These are phyloP conservation scores for Copidosoma aretas DNA, from an alignment of 2,888 invertebrate genomes.

Conservation along the genomic window DNA sequence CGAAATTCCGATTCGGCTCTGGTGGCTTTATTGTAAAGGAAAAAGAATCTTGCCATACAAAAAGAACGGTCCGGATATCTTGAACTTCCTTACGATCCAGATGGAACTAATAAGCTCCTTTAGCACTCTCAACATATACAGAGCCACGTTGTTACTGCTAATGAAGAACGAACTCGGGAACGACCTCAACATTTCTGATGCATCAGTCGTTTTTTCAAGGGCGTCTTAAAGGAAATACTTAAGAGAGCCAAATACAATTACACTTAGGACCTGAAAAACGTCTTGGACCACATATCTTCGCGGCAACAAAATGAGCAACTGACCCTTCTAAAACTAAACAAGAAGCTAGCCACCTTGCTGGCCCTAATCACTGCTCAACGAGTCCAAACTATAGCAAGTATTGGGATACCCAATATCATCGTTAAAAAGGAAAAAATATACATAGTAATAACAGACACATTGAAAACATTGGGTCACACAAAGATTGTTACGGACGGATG, in stretches of 20 bases:
- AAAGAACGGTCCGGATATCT: neutral
- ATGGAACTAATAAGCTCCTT: neutral
- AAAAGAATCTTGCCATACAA: neutral
- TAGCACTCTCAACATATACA: constrained; percentile 30
- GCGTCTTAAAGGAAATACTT: constrained; percentile 23
- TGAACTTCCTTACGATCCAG: neutral
- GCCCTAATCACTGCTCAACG: constrained; percentile 18
- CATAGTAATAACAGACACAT: neutral
- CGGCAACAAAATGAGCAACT: neutral
- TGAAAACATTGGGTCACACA: constrained; percentile 8
- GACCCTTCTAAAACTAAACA: neutral
- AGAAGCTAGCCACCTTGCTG: constrained; percentile 11
- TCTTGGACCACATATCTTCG: neutral
- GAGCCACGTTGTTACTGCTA: constrained; percentile 35
- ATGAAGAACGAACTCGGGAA: constrained; percentile 12
- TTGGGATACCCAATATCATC: constrained; percentile 1
- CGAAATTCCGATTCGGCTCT: neutral
- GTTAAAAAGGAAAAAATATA: neutral
- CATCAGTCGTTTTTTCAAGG: constrained; percentile 41
- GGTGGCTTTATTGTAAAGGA: neutral
- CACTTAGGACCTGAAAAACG: constrained; percentile 46
- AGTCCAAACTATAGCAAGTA: constrained; percentile 11
- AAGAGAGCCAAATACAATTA: constrained; percentile 43
- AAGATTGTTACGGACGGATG: too few relatives aligned
- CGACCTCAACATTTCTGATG: constrained; percentile 3